Base-by-base conservation (phyloP, 1,140 invertebrate genomes). In the Anoplophora glabripennis region DNA sequence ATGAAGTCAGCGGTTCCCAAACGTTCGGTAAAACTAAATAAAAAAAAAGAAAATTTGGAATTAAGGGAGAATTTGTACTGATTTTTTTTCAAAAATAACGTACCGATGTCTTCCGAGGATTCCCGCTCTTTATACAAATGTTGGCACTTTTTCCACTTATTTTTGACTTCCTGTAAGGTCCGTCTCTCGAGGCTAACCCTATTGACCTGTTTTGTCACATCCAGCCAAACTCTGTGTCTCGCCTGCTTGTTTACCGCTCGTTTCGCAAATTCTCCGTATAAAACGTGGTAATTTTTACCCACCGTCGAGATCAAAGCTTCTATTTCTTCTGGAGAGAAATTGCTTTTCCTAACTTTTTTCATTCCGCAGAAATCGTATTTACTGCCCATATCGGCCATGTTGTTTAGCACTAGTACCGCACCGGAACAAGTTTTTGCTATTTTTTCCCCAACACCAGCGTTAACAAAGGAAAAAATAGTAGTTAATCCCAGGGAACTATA, bases 61-160 rank as follows among this genome's bases (percentile, higher is more conserved):
- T 28, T 10, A 28, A 17, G 46, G 17, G 15, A 28, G 4, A 17
- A 46, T 28, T 48, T 14, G 12, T 48, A 7, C 12, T 9, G 12
- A 17, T 21, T 11, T 33, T 28, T 10, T 21, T 8, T 35, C 17
- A 38, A 12, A 21, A 36, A 10, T 37, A 17, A 41, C 38, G 33
- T 18, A 40, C 52, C 38, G 18, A 42, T 7, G 41, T 42, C 40
- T 42, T 54, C 52, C 10, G 17, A 33, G 9, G 28, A 38, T 17
- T 59, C 55, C 9, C 34, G 44, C 0, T 18, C 2, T 48, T 46
- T 46, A 21, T 45, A 57, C 33, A 56, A 45, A 18, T 58, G 48
- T 48, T 65, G 65, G 53, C 63, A 69, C 48, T 67, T 67, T 51
- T 69, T 69, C 67, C 65, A 67, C 54, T 69, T 69, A 40, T 67